These are phyloP conservation scores for Stichopus horrens DNA, from an alignment of 53 echinoderm and acorn worm genomes.

Conservation along the genomic window DNA sequence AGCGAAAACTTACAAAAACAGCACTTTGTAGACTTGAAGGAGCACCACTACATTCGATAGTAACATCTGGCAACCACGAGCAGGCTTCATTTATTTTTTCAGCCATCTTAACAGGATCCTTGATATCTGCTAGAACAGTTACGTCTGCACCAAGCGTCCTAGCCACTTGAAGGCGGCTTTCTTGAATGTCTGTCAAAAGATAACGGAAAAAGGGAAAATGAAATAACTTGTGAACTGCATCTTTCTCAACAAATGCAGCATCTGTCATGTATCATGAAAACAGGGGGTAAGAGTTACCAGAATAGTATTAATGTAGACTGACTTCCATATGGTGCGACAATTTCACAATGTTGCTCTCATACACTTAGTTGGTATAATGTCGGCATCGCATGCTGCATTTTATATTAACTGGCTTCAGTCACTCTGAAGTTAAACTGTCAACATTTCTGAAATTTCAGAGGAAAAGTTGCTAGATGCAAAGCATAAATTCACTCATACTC, in stretches of 20 bases:
- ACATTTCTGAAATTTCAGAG: no score
- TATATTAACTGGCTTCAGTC: no score
- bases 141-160: conserved; percentile 69
- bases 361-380: no score
- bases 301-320: neutral
- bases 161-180: conserved; percentile 68
- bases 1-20: conserved; percentile 64
- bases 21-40: conserved; percentile 68
- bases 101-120: conserved; percentile 67
- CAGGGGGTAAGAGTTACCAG: neutral
- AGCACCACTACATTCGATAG: conserved; percentile 80
- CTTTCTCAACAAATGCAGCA: no score
- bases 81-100: conserved; percentile 54
- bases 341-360: no score
- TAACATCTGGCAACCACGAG: conserved; percentile 62
- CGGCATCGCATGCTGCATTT: no score
- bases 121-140: conserved; percentile 59
- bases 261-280: no score
- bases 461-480: no score
- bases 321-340: no score
- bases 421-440: no score
- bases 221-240: neutral
- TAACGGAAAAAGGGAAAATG: neutral
- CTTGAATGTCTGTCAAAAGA: conserved; percentile 58
- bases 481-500: no score